These are phyloP conservation scores for Sitophilus oryzae DNA, from an alignment of 1,140 invertebrate species.

Conservation along the genomic window DNA sequence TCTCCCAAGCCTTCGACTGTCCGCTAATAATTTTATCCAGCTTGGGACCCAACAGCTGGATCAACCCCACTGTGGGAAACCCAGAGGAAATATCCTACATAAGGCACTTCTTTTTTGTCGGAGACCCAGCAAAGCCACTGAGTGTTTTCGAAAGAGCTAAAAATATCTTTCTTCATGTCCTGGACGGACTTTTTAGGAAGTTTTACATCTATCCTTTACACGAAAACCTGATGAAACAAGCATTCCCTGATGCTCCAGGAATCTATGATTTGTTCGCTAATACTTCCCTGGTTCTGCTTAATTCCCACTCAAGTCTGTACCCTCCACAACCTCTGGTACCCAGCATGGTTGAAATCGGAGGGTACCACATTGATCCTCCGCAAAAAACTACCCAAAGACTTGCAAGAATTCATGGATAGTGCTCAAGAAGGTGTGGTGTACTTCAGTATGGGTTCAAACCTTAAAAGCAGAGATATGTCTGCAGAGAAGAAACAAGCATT, in stretches of 20 bases:
- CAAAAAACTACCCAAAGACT: conserved; percentile 44
- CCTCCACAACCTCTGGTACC: conserved; percentile 51
- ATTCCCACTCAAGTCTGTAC: conserved; percentile 52
- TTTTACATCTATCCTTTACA: conserved; percentile 28
- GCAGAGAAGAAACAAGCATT: conserved; percentile 32
- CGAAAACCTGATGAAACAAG: conserved; percentile 41
- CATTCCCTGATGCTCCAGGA: conserved; percentile 45
- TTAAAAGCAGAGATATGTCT: conserved; percentile 47
- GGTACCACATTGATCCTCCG: conserved; percentile 45
- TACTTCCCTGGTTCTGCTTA: conserved; percentile 49
- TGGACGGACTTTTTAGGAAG: conserved; percentile 7
- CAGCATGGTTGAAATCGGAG: conserved; percentile 50
- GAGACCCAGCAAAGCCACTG: conserved; percentile 42
- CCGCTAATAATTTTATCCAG: conserved; percentile 44
- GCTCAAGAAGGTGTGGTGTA: conserved; percentile 50
- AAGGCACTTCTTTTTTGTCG: conserved; percentile 31
- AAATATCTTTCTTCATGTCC: conserved; percentile 36
- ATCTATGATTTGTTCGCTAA: conserved; percentile 48
- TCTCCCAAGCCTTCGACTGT: conserved; percentile 42
- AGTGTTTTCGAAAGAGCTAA: conserved; percentile 42
- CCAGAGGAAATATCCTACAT: conserved; percentile 40
- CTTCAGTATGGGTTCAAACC: conserved; percentile 53
- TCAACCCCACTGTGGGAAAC: conserved; percentile 40
- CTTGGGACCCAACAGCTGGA: conserved; percentile 30
- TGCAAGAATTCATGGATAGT: conserved; percentile 46